Base-by-base conservation (phyloP, 2,888 invertebrate genomes). In the Zaprionus obscuricornis region DNA sequence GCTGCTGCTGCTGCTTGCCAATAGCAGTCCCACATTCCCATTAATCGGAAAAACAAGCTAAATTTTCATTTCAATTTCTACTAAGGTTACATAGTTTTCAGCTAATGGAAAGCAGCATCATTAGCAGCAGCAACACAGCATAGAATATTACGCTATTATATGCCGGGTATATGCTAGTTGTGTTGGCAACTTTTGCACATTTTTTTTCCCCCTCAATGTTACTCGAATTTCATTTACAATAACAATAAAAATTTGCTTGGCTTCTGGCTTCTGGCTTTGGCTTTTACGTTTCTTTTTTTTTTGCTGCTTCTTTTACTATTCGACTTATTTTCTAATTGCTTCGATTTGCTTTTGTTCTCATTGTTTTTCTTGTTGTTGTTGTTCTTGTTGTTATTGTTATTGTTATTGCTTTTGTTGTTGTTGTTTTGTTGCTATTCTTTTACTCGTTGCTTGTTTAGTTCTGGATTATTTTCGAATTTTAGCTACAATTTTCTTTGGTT, bases 231-330 rank as follows among this genome's bases (percentile, higher is more conserved):
- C 31, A 31, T 31, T 31, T 31, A 31, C 31, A 31, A 2, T 2
- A 31, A 5, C n/a, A n/a, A 7, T n/a, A 58, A 39, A 1, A 45
- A n/a, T n/a, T 42, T 34, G 16, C n/a, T n/a, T 8, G 36, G 8
- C 14, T 24, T 11, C 6, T n/a, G n/a, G n/a, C n/a, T 2, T 24
- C 3, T 27, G 1, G 2, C 13, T 8, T n/a, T 51, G 11, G 8
- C 17, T 3, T 11, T 26, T n/a, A 7, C 27, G n/a, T 4, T 27
- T 3, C 27, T 27, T 33, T n/a, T n/a, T 33, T 3, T 18, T 3
- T 10, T 47, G 33, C 27, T 57, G 22, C 26, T 31, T 11, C 34
- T 18, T 43, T 66, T 31, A n/a, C 37, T 69, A 59, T 65, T 51
- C 59, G 60, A 43, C 49, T 51, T 40, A 37, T 10, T 33, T 58